Evolutionary conservation across 2,888 invertebrate species (phyloP).

Genomic region (Mythimna ferrago): DNA sequence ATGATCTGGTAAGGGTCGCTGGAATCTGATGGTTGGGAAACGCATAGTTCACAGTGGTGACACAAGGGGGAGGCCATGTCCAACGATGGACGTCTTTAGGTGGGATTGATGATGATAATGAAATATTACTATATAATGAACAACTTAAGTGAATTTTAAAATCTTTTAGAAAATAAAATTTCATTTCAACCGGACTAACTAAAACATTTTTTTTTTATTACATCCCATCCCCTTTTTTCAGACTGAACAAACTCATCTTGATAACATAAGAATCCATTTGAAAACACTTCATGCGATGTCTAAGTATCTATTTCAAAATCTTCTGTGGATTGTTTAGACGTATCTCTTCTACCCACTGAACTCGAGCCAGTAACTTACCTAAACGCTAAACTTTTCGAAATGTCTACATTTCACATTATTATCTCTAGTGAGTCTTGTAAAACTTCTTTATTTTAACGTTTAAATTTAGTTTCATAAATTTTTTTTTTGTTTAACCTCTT

Average conservation of each 20-base stretch:
- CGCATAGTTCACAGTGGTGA: no score
- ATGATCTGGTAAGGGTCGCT: no score
- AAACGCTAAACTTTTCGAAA: conserved; percentile 39
- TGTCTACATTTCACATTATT: conserved; percentile 41
- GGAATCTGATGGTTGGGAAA: no score
- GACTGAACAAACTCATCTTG: conserved; percentile 47
- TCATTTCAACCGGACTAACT: not conserved
- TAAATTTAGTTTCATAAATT: not conserved
- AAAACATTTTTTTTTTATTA: conserved; percentile 6
- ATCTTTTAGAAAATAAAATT: not conserved
- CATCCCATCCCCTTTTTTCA: conserved; percentile 27
- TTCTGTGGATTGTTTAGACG: conserved; percentile 63
- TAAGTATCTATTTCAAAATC: conserved; percentile 70
- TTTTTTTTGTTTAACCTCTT: no score
- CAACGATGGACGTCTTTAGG: no score
- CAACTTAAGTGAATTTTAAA: not conserved
- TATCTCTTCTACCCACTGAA: conserved; percentile 48
- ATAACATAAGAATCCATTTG: conserved; percentile 66
- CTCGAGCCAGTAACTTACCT: conserved; percentile 48
- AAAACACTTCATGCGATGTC: conserved; percentile 76
- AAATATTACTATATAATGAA: not conserved
- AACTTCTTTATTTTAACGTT: conserved; percentile 17
- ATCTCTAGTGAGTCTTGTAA: conserved; percentile 33
- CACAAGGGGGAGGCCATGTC: no score
- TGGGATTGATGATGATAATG: no score